Percentiles rank a stretch among this genome's conserved stretches.
phyloP scores from a whole-genome alignment of 2,113 vertebrate genomes.

The Origma solitaria region DNA sequence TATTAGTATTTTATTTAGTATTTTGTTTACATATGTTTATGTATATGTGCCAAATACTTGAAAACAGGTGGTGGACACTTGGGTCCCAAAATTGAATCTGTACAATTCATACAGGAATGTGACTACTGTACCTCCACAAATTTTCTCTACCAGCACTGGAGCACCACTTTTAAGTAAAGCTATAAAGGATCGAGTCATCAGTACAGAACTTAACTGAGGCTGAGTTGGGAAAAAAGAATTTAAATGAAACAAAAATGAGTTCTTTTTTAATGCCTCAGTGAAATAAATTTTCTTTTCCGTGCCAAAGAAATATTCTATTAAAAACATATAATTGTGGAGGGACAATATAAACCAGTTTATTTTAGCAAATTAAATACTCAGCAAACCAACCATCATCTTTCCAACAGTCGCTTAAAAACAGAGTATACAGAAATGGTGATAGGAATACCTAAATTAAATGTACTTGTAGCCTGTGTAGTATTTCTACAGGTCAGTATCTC shows the following conservation, averaged over 20 bases:
- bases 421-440: background rate
- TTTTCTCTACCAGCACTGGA: background rate
- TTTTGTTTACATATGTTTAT: background rate
- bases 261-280: background rate
- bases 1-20: background rate
- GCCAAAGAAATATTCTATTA: background rate
- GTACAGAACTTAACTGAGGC: background rate
- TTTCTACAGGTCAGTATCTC: background rate
- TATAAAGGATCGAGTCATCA: background rate
- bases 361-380: background rate
- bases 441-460: background rate
- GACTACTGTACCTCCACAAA: background rate
- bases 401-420: background rate
- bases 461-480: background rate
- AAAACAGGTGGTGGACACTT: background rate
- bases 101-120: background rate
- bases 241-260: background rate
- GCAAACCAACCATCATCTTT: background rate
- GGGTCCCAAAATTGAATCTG: background rate
- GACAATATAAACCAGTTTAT: background rate
- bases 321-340: background rate
- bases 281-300: background rate
- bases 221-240: background rate
- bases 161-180: background rate
- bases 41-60: background rate